Evolutionary conservation across 2,797 vertebrate species (phyloP).

Genomic region (Hybognathus amarus): DNA sequence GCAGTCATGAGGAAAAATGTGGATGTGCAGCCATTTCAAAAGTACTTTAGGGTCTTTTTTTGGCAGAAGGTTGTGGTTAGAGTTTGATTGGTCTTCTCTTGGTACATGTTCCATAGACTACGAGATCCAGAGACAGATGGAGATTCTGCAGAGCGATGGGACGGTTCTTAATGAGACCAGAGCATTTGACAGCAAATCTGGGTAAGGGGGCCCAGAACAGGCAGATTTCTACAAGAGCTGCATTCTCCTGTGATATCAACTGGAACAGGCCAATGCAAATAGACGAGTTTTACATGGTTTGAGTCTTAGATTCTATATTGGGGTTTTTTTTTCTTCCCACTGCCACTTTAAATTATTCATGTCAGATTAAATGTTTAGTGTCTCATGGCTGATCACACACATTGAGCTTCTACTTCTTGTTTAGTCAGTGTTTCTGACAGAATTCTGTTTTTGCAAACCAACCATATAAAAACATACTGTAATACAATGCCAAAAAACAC

Average conservation of each 20-base stretch:
- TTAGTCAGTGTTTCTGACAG: not conserved
- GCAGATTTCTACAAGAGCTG: conserved; percentile 12
- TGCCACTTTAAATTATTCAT: not conserved
- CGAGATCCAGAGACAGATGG: conserved; percentile 94
- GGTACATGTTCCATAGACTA: conserved; percentile 80
- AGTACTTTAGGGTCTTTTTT: conserved; percentile 15
- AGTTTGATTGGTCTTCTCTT: conserved; percentile 23
- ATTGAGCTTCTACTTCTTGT: not conserved
- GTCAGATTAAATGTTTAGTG: not conserved
- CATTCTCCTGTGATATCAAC: conserved; percentile 28
- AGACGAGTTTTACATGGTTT: conserved; percentile 1
- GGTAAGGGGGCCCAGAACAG: conserved; percentile 73
- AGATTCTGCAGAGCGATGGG: conserved; percentile 85
- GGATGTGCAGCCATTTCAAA: conserved; percentile 12
- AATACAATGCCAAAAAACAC: not conserved
- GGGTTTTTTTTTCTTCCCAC: not conserved
- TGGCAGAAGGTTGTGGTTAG: conserved; percentile 22
- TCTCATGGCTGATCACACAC: not conserved
- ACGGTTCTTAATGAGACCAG: conserved; percentile 92
- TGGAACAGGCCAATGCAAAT: conserved; percentile 9
- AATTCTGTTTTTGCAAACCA: not conserved
- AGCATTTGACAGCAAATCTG: conserved; percentile 90
- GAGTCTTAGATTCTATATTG: conserved; percentile 3
- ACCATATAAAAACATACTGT: not conserved
- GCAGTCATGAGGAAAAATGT: conserved; percentile 19